Base-by-base conservation (phyloP, 1,140 invertebrate genomes). In the Sinella curviseta region DNA sequence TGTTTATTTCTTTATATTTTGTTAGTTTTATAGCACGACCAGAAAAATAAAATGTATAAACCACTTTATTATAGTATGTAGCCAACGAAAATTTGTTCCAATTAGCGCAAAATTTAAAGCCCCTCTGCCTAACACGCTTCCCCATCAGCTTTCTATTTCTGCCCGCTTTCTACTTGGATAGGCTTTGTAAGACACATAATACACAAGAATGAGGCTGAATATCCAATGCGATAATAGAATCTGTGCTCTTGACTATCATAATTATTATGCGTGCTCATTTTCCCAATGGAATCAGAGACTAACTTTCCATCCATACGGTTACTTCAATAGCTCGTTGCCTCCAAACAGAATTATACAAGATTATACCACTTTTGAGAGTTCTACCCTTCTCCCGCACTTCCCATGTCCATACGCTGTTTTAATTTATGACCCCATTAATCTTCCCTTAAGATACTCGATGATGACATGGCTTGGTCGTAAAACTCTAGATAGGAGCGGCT, bases 401-500 rank as follows among this genome's bases (percentile, higher is more conserved):
- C 24, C 57, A 60, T 60, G 57, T 70, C 65, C 65, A 70, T 70
- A 70, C 24, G 65, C 26, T 33, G 8, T 70, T 70, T 4, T 31
- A 70, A 70, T 70, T 70, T 70, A 70, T 70, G 4, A 30, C 65
- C n/a, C 26, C 65, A 70, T 70, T 70, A 70, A 70, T 70, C 65
- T 70, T 70, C n/a, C 30, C 65, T 30, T 31, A 30, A 70, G 31
- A 33, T 31, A 17, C 14, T 60, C 4, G 12, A 16, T 26, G 57
- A 60, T n/a, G 14, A 60, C 14, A 26, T 16, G 24, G 24, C 57
- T 60, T 60, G 4, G 14, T 26, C 57, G 57, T 60, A 60, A 60
- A 60, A 17, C 24, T 60, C 8, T 48, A 48, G 39, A 48, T 48
- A 20, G 8, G 39, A 48, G n/a, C n/a, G n/a, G n/a, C n/a, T n/a